Percentiles rank a stretch among this genome's conserved stretches.
Evolutionary conservation across 2,113 vertebrate species (phyloP).

Genomic region (Drymodes brunneopygia): DNA sequence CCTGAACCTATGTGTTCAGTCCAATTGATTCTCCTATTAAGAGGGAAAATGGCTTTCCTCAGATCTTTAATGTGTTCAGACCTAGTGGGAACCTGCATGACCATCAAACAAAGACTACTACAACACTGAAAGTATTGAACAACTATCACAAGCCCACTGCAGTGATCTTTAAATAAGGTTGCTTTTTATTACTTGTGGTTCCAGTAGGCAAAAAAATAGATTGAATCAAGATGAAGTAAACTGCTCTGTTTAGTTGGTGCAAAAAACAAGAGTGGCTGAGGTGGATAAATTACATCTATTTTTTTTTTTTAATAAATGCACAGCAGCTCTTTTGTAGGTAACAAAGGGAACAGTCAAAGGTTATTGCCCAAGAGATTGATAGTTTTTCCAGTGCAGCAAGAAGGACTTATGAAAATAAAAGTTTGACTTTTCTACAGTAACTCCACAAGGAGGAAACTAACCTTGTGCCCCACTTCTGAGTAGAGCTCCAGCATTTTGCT

Average conservation of each 20-base stretch:
- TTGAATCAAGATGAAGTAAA: not conserved
- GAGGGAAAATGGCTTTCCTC: conserved; percentile 11
- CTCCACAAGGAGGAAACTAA: not conserved
- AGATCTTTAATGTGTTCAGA: not conserved
- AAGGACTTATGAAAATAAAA: not conserved
- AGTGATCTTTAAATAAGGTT: conserved; percentile 42
- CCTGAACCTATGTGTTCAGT: not conserved
- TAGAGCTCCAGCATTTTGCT: not conserved
- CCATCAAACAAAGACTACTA: not conserved
- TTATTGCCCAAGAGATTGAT: not conserved
- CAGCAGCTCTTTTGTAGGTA: not conserved
- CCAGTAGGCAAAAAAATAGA: not conserved
- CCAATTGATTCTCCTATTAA: not conserved
- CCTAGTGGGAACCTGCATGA: not conserved
- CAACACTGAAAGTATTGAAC: not conserved
- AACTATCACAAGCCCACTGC: not conserved
- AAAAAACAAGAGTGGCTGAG: not conserved
- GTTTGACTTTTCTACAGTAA: not conserved
- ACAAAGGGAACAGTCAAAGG: not conserved
- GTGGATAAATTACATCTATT: not conserved
- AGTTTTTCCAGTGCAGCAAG: not conserved
- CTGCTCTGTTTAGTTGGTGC: not conserved
- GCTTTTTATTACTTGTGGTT: conserved; percentile 27
- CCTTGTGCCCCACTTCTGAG: not conserved
- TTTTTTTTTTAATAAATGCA: not conserved